Evolutionary conservation across 37 sponge, comb jelly and placozoan genomes (phyloP), one percentile per base, ranked within the genome.

Genomic region (Haliclona indistincta): DNA sequence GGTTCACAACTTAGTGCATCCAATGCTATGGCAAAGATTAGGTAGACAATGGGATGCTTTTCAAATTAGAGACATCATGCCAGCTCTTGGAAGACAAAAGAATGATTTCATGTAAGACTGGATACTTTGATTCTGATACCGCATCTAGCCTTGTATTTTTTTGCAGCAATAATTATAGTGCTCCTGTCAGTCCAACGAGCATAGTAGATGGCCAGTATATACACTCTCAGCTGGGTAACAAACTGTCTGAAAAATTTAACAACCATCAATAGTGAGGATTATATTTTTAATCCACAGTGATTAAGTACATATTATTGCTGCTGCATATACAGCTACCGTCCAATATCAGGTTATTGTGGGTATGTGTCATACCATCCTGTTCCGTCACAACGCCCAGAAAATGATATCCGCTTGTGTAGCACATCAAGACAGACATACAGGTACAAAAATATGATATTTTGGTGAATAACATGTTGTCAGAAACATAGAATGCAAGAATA

Each of bases 331-430:
- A 88, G 88, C 61, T n/a, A 25, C 1, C 68, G 77, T 8, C 73
- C 71, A 44, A 55, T 87, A 56, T 82, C 88, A 28, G 88, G 88
- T 20, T 88, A 82, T 64, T 66, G 69, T 40, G 88, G 83, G 11
- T 77, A 76, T 54, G 25, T 77, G n/a, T 78, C 88, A 54, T 36
- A 60, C 5, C 8, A 54, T 26, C 67, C 83, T 23, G 43, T 67
- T 3, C 38, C 32, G 20, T 54, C 67, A 4, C 60, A 35, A 45
- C 39, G 52, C 34, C 68, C 28, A 34, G 6, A 23, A 25, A 43
- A 11, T 30, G 75, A 86, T 22, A 5, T 51, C 3, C 33, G 66
- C 30, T 68, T 85, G 67, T 78, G 86, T 64, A 79, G 75, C 41
- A 86, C 72, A 11, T 26, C 88, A 25, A 42, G 83, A 37, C 54